phyloP scores from a whole-genome alignment of 2,113 vertebrate species.

The Argyrosomus japonicus region DNA sequence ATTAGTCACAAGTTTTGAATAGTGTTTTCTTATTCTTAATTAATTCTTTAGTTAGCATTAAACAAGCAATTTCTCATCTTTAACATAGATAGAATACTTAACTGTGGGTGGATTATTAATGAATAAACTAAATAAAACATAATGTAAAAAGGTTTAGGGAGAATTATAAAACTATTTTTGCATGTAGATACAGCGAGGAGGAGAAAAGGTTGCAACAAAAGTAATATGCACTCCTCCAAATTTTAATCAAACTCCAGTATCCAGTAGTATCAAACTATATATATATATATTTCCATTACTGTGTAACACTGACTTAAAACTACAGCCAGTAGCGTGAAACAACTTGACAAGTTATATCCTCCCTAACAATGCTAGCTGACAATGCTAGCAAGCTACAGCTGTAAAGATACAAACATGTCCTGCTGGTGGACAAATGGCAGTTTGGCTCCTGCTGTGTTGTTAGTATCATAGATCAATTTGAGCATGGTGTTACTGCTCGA shows the following conservation, averaged over 20 bases:
- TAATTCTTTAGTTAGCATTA: neutral
- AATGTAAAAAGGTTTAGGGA: too few species aligned
- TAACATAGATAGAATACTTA: neutral
- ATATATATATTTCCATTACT: too few species aligned
- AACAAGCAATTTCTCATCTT: neutral
- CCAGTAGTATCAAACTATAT: too few species aligned
- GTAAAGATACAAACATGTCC: neutral
- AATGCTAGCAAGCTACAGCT: neutral
- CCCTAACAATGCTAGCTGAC: neutral
- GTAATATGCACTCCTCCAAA: too few species aligned
- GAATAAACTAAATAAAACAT: neutral
- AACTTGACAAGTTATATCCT: neutral
- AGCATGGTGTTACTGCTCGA: neutral
- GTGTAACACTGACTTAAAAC: too few species aligned
- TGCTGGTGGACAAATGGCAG: neutral
- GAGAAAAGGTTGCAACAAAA: too few species aligned
- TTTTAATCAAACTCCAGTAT: too few species aligned
- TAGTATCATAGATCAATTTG: neutral
- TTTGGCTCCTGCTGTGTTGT: neutral
- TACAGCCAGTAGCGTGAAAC: neutral
- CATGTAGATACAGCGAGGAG: too few species aligned
- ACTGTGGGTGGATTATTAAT: neutral
- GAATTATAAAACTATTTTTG: too few species aligned
- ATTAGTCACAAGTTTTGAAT: neutral
- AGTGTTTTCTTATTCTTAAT: neutral